Evolutionary conservation across 2,113 vertebrate genomes (phyloP), one percentile per base, ranked within the genome.

Genomic region (Tragelaphus scriptus): DNA sequence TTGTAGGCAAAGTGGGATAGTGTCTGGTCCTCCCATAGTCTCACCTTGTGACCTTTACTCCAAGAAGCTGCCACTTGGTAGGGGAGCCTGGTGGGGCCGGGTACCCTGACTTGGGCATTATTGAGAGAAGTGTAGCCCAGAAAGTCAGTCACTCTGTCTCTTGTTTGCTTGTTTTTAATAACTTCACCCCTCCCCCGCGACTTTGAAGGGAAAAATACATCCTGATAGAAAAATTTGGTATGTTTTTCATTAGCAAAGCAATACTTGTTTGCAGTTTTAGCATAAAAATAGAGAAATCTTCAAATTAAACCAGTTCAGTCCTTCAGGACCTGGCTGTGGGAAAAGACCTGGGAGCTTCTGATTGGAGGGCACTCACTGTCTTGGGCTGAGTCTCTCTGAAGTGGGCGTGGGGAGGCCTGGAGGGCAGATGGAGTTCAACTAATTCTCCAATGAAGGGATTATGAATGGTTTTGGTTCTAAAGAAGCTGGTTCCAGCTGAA

Each of bases 151-250:
- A 44, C 81, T 71, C 44, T 51, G 23, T 17, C 51, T 77, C 40
- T 71, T 49, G 3, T 86, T 92, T 89, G 19, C 47, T 92, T 95
- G 36, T 53, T 68, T 71, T 95, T 49, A 68, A n/a, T 82, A 89
- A 51, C 47, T 28, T 79, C 25, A 1, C 5, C 15, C 9, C 13
- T 21, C 17, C 61, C 61, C 61, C 15, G 2, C 25, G 5, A 25
- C 68, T 71, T 56, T 95, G 55, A 91, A 94, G 58, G 94, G 93
- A 56, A 81, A 71, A 97, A 77, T 81, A 53, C 30, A 53, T 71
- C 30, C 15, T 85, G 12, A 85, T 23, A 85, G 68, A 97, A 93
- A 93, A 79, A 88, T 95, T 8, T 59, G 23, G 21, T 44, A 30
- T 90, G 40, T 58, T 90, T 65, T 47, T 51, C 90, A 88, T 82